These are phyloP conservation scores for Campopleginae sp. DNA, from an alignment of 2,888 invertebrate genomes.

Conservation along the genomic window DNA sequence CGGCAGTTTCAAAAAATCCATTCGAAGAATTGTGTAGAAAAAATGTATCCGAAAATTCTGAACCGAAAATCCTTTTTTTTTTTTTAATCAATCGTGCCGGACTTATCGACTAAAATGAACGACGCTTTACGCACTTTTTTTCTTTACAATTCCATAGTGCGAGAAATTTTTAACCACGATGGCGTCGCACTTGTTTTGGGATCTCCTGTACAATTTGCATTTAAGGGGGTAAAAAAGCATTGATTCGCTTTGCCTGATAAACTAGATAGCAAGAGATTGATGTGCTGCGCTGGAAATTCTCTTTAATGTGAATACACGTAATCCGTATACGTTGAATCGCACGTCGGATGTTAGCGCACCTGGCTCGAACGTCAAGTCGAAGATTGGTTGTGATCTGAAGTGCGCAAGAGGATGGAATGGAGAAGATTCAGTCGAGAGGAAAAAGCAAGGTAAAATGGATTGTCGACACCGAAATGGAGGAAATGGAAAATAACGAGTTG, in stretches of 20 bases:
- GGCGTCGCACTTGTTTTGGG: neutral
- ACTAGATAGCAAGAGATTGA: constrained; percentile 22
- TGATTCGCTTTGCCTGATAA: constrained; percentile 44
- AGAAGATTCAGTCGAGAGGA: constrained; percentile 19
- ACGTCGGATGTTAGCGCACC: constrained; percentile 72
- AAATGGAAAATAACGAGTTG: neutral
- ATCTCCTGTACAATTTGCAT: neutral
- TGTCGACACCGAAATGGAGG: neutral
- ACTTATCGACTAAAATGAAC: neutral
- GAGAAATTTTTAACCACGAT: neutral
- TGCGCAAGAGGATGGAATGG: neutral
- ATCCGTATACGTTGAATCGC: constrained; percentile 63
- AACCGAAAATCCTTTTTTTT: constrained; percentile 6
- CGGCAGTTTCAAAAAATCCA: neutral
- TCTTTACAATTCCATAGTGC: neutral
- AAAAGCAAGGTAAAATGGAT: constrained; percentile 20
- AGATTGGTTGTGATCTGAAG: constrained; percentile 53
- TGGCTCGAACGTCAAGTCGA: constrained; percentile 78
- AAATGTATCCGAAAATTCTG: neutral
- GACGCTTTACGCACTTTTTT: neutral
- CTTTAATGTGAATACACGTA: constrained; percentile 51
- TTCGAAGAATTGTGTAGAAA: neutral
- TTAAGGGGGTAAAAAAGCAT: neutral
- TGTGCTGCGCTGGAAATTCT: constrained; percentile 21
- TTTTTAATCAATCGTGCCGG: neutral